Evolutionary conservation across 2,797 vertebrate genomes (phyloP).

Genomic region (Chloroceryle inda): DNA sequence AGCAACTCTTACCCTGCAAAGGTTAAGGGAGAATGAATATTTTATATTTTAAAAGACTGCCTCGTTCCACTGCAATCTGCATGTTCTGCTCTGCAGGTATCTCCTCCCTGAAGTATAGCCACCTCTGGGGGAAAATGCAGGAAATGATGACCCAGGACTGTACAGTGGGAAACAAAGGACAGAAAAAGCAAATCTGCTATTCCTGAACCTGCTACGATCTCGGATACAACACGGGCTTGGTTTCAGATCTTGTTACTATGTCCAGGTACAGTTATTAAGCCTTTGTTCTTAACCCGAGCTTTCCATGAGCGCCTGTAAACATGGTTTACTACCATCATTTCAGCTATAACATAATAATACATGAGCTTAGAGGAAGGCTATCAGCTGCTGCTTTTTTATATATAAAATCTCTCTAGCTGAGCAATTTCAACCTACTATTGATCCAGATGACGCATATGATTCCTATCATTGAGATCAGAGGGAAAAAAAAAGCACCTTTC

Average conservation of each 20-base stretch:
- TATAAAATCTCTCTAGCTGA: conserved; percentile 25
- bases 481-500: not conserved
- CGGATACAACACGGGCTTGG: not conserved
- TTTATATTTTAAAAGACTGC: not conserved
- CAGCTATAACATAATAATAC: not conserved
- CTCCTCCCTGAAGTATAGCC: not conserved
- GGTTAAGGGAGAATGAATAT: not conserved
- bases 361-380: not conserved
- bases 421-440: not conserved
- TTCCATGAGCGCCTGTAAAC: not conserved
- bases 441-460: not conserved
- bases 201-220: fast-evolving
- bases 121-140: not conserved
- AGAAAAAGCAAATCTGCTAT: not conserved
- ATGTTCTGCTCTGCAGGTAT: not conserved
- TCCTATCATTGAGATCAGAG: conserved; percentile 9
- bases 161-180: not conserved
- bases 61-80: not conserved
- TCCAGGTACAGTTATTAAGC: not conserved
- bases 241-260: not conserved
- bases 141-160: not conserved
- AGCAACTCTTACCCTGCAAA: not conserved
- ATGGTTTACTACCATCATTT: not conserved
- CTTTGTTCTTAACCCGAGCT: not conserved
- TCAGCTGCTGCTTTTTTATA: conserved; percentile 12